A percentile compares a stretch with the other conserved stretches of the same genome.
phyloP scores from a whole-genome alignment of 2,113 vertebrate species.

The Trachemys scripta region DNA sequence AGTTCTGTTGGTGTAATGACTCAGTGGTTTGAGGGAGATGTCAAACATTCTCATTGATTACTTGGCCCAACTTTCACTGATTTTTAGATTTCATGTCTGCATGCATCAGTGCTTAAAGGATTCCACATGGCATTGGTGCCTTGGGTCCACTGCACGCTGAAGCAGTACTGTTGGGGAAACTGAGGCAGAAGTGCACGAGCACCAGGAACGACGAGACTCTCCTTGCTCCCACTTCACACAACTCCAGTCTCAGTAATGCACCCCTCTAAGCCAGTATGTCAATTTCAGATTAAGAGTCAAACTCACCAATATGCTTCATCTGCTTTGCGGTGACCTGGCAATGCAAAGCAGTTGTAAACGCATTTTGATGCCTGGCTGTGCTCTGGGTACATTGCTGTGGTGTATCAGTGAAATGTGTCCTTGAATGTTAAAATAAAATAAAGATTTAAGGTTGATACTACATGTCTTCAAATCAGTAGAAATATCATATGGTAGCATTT shows the following conservation, averaged over 20 bases:
- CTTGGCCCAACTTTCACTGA: not conserved
- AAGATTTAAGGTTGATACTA: not conserved
- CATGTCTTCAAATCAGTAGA: not conserved
- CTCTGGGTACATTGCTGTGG: not conserved
- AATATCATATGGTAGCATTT: slow-evolving; percentile 5
- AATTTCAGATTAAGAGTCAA: not conserved
- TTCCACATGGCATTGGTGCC: not conserved
- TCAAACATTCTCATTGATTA: not conserved
- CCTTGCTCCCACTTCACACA: not conserved
- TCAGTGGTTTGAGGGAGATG: not conserved
- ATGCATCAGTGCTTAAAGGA: not conserved
- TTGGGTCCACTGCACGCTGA: not conserved
- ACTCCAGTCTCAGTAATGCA: not conserved
- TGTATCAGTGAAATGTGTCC: not conserved
- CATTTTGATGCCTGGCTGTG: not conserved
- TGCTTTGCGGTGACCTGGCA: not conserved
- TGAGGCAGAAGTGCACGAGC: not conserved
- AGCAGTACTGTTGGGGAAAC: not conserved
- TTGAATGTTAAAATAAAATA: not conserved
- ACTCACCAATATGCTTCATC: not conserved
- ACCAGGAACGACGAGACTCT: not conserved
- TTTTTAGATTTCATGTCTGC: not conserved
- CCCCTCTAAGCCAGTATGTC: not conserved
- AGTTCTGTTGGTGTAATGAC: not conserved
- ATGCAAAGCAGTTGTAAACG: not conserved